Evolutionary conservation across 2,888 invertebrate genomes (phyloP).

Genomic region (Isotomurus palustris): DNA sequence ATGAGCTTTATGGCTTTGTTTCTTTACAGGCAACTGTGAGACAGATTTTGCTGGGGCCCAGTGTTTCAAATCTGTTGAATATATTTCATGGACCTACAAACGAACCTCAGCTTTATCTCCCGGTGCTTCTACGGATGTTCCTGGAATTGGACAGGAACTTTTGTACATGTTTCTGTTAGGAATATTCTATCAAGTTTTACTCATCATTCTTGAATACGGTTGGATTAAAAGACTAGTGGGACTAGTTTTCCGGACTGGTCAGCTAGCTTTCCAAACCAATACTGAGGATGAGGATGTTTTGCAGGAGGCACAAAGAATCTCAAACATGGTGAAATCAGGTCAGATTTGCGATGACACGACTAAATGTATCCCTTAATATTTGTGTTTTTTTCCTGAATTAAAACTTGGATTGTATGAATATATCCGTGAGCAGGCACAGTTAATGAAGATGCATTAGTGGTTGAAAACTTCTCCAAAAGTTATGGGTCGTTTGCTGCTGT

Average conservation of each 20-base stretch:
- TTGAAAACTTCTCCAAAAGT: conserved; percentile 24
- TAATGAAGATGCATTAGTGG: conserved; percentile 28
- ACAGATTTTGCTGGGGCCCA: conserved; percentile 8
- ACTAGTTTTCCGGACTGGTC: background rate
- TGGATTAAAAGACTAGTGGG: conserved; percentile 25
- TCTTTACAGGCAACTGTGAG: conserved; percentile 32
- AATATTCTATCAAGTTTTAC: conserved; percentile 17
- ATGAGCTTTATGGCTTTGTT: background rate
- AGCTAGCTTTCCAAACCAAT: conserved; percentile 5
- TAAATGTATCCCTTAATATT: too few species aligned
- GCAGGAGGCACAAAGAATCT: conserved; percentile 17
- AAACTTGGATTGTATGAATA: too few species aligned
- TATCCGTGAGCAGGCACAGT: conserved; percentile 11
- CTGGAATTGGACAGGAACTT: conserved; percentile 34
- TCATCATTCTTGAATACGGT: conserved; percentile 27
- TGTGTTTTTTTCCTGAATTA: too few species aligned
- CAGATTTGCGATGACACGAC: too few species aligned
- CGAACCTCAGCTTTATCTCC: background rate
- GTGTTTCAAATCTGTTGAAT: conserved; percentile 38
- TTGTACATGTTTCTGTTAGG: conserved; percentile 22
- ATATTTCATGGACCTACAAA: conserved; percentile 28
- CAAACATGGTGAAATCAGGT: conserved; percentile 15
- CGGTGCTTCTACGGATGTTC: background rate
- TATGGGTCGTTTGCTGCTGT: conserved; percentile 37
- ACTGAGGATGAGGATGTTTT: conserved; percentile 21